phyloP scores from a whole-genome alignment of 2,113 vertebrate genomes.

The Perccottus glenii region DNA sequence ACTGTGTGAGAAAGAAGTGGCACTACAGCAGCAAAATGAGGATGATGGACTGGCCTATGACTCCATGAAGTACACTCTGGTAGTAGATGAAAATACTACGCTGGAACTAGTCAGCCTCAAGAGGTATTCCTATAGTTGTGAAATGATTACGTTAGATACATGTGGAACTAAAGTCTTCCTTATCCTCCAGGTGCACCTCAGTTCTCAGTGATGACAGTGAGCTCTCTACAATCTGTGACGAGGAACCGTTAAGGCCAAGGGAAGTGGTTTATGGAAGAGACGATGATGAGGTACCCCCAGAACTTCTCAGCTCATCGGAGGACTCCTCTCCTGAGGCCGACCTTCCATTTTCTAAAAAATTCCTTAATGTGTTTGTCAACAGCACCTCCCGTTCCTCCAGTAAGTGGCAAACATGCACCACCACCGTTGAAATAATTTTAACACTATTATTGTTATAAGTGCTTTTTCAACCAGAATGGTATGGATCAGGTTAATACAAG shows the following conservation, averaged over 20 bases:
- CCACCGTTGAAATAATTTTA: too few species aligned
- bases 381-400: conserved; percentile 96
- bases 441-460: too few species aligned
- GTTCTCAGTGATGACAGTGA: conserved; percentile 90
- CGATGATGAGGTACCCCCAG: conserved; percentile 66
- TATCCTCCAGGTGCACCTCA: conserved; percentile 82
- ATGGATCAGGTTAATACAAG: too few species aligned
- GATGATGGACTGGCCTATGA: conserved; percentile 92
- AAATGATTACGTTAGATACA: not conserved
- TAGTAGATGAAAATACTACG: conserved; percentile 96
- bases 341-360: conserved; percentile 97
- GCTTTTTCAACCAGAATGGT: too few species aligned
- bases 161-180: not conserved
- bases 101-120: conserved; percentile 94
- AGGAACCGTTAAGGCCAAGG: conserved; percentile 77
- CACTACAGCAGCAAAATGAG: conserved; percentile 62
- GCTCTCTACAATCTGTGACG: conserved; percentile 85
- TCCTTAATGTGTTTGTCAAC: conserved; percentile 98
- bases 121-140: conserved; percentile 62
- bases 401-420: conserved; percentile 73
- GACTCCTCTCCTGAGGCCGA: conserved; percentile 94
- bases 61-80: conserved; percentile 95
- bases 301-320: conserved; percentile 80
- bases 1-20: conserved; percentile 64
- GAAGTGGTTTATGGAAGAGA: conserved; percentile 60